Base-by-base conservation (phyloP, 1,140 invertebrate genomes). In the Phymastichus coffea region DNA sequence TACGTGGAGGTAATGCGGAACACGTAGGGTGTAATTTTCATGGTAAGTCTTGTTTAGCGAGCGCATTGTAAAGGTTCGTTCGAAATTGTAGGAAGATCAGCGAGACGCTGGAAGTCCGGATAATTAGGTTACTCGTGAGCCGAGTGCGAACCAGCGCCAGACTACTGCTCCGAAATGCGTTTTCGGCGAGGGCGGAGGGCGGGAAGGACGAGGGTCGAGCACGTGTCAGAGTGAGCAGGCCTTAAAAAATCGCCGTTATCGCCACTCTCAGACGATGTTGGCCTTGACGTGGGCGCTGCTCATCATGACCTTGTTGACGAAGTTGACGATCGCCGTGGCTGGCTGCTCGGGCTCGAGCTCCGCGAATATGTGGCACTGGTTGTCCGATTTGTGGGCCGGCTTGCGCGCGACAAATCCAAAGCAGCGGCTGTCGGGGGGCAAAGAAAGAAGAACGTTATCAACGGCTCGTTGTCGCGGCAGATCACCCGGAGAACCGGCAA, bases 351-450 rank as follows among this genome's bases (percentile, higher is more conserved):
- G 90, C 72, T 97, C 94, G 26, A 97, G 81, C 78, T 98, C 96
- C 14, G 94, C 94, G 79, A 98, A 97, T 40, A 98, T 84, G 83
- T 98, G 95, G 79, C 95, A 98, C 76, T 95, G 90, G 80, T 98
- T 98, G 77, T 97, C 94, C 30, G 87, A 85, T 63, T 86, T 86
- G 56, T 88, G 82, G 23, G 85, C 86, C 49, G 85, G 87, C 76
- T 94, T 91, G 46, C 93, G 84, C 2, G 95, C 94, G 26, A 98
- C 93, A 80, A 98, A 98, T 25, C 94, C 95, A 79, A 98, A 98
- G 63, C 91, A 88, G 54, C 89, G 86, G 70, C 91, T 93, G 80
- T n/a, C n/a, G n/a, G n/a, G n/a, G n/a, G 14, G 30, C 20, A 48
- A n/a, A 25, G 22, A 48, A 7, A 48, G 28, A 35, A 49, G 12